phyloP scores from a whole-genome alignment of 2,797 vertebrate species.

The Octomys mimax region DNA sequence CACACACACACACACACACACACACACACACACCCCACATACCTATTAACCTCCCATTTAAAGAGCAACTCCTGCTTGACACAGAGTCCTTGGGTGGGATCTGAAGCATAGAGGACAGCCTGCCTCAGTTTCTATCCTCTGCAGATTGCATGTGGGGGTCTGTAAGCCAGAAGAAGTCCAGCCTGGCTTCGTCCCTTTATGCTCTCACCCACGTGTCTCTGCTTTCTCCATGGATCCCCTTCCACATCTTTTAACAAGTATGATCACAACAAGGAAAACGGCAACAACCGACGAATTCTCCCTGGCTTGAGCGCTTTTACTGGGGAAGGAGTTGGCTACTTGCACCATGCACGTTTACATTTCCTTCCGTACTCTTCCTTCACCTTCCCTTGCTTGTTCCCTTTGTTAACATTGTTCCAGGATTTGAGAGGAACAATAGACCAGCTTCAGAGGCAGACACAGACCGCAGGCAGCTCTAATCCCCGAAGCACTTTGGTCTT shows the following conservation, averaged over 20 bases:
- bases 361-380: neutral
- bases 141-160: neutral
- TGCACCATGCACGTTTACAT: rapidly evolving
- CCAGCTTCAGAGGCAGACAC: slow-evolving; percentile 34
- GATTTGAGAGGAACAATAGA: neutral
- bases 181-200: too few relatives aligned
- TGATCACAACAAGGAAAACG: neutral
- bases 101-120: neutral
- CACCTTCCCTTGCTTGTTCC: neutral
- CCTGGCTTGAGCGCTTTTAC: rapidly evolving
- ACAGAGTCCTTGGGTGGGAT: neutral
- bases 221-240: neutral
- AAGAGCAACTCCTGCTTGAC: neutral
- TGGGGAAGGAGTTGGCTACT: neutral
- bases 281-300: neutral
- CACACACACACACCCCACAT: neutral
- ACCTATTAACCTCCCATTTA: neutral
- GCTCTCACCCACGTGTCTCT: neutral
- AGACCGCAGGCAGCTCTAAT: slow-evolving; percentile 34
- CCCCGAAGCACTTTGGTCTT: slow-evolving; percentile 12
- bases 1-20: neutral
- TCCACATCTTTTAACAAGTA: neutral
- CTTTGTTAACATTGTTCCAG: slow-evolving; percentile 31
- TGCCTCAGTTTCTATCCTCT: neutral
- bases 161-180: neutral